A percentile compares a stretch with the other conserved stretches of the same genome.
Evolutionary conservation across 2,797 vertebrate species (phyloP).

Genomic region (Ptychadena robeensis): DNA sequence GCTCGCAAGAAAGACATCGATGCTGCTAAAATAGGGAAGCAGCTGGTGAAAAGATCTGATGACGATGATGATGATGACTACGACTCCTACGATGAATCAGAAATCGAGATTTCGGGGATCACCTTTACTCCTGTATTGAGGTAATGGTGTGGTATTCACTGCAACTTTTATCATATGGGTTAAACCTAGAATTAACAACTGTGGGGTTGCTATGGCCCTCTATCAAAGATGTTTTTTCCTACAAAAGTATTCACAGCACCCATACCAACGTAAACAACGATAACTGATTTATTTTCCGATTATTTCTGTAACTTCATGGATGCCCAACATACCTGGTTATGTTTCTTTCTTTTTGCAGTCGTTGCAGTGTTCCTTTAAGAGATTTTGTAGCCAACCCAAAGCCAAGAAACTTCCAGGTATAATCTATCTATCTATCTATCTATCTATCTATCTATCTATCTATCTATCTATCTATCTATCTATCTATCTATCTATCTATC

Average conservation of each 20-base stretch:
- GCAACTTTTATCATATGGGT: too few species aligned
- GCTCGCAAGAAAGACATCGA: conserved; percentile 75
- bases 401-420: conserved; percentile 88
- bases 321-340: background rate
- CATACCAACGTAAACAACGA: background rate
- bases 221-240: too few species aligned
- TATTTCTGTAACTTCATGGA: background rate
- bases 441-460: too few species aligned
- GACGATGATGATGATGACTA: conserved; percentile 77
- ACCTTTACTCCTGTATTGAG: conserved; percentile 87
- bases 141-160: conserved; percentile 66
- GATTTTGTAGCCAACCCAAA: conserved; percentile 74
- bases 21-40: conserved; percentile 77
- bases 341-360: conserved; percentile 70
- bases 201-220: too few species aligned
- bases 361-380: conserved; percentile 73
- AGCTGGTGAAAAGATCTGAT: conserved; percentile 77
- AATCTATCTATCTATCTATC: too few species aligned
- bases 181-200: too few species aligned
- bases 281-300: background rate
- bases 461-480: too few species aligned
- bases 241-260: background rate
- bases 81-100: conserved; percentile 81
- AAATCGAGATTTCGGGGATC: conserved; percentile 78
- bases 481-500: too few species aligned